Base-by-base conservation (phyloP, 2,888 invertebrate species). In the Lingula anatina region DNA sequence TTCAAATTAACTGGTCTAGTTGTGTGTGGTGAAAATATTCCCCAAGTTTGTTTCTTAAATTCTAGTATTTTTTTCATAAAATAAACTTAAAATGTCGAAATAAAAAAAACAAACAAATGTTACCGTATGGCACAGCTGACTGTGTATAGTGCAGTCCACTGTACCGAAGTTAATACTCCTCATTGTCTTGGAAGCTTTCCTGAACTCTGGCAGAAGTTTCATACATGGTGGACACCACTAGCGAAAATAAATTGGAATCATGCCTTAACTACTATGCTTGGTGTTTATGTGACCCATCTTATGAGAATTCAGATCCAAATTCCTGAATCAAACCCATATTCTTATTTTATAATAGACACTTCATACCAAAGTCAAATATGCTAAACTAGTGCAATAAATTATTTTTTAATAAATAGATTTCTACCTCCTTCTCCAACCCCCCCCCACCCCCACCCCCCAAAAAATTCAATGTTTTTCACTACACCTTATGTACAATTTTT, bases 141-240 rank as follows among this genome's bases (percentile, higher is more conserved):
- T 70, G 65, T 86, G 85, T 28, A 82, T 73, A 0, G 85, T 84
- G 68, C 86, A 87, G 68, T 87, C 86, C 1, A 87, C 81, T 0
- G 85, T 84, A 27, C 86, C 86, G 76, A 87, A 81, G 46, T 76
- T 73, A 12, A 81, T 69, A 23, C 67, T 76, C 21, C 60, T 51
- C 5, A 66, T 65, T 44, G 53, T 56, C 36, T 66, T 70, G 47
- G 86, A 84, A 18, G 85, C 83, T 70, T 83, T 83, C 9, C 86
- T 79, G 52, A 86, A 78, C 76, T 86, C 85, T 15, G 86, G 85
- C 50, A 87, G 76, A 55, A 87, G 77, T 50, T 81, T 79, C 76
- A 85, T 81, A 65, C 88, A 88, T 0, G 87, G 87, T 4, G 87
- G 87, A 71, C 88, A 88, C 86, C 86, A 87, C 62, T 80, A 63